phyloP scores from a whole-genome alignment of 2,113 vertebrate genomes.

The Brachyistius frenatus region DNA sequence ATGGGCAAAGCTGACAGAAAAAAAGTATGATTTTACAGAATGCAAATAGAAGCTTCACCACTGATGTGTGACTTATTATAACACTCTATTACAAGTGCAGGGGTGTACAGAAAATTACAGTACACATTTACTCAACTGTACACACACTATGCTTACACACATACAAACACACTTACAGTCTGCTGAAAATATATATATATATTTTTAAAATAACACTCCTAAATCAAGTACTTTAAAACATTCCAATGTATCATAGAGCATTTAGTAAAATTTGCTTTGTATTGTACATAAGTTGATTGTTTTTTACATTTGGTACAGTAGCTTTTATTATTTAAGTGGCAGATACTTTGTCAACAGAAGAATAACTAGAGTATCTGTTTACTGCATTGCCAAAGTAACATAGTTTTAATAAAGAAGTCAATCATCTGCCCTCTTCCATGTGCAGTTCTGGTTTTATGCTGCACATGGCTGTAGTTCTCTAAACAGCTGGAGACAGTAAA shows the following conservation, averaged over 20 bases:
- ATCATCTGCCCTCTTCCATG: not conserved
- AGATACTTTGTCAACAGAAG: too few species aligned
- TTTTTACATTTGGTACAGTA: too few species aligned
- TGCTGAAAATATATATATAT: not conserved
- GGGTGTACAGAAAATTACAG: not conserved
- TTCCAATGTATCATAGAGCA: too few species aligned
- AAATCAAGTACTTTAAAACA: too few species aligned
- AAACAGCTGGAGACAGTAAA: not conserved
- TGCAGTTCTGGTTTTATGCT: not conserved
- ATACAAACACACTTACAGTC: not conserved
- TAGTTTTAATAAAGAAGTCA: not conserved
- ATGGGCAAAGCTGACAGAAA: constrained; percentile 15
- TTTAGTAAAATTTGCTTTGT: too few species aligned
- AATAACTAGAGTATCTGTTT: too few species aligned
- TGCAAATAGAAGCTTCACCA: constrained; percentile 17
- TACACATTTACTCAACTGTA: not conserved
- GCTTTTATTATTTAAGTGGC: too few species aligned
- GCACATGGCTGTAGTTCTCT: not conserved
- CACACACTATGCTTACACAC: not conserved
- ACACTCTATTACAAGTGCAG: constrained; percentile 8
- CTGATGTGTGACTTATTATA: constrained; percentile 33
- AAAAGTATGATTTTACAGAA: constrained; percentile 21
- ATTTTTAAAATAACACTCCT: too few species aligned
- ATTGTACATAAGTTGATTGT: too few species aligned
- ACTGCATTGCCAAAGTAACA: not conserved